Conservation (phyloP, 2,888 invertebrate genomes). For the Argynnis bischoffii region DNA sequence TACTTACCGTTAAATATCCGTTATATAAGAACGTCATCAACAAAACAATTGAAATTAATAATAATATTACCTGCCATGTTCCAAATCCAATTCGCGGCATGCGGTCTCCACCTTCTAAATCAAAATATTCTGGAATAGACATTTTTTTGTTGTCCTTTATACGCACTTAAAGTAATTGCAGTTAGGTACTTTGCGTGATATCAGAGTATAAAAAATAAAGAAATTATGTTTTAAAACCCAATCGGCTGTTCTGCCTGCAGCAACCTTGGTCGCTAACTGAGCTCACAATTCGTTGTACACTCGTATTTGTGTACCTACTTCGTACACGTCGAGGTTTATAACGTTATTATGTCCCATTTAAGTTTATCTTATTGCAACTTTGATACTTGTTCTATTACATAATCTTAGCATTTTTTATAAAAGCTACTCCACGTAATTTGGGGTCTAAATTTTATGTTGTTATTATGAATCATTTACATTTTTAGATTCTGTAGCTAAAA, state of each 20-base stretch:
- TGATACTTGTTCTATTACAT: too few relatives aligned
- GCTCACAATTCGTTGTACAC: background rate
- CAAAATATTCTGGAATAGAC: slow-evolving; percentile 61
- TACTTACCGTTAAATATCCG: too few relatives aligned
- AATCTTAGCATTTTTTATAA: too few relatives aligned
- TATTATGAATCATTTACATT: too few relatives aligned
- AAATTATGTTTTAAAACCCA: background rate
- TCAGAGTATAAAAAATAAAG: background rate
- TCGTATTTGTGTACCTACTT: slow-evolving; percentile 1
- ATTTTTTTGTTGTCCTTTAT: slow-evolving; percentile 43
- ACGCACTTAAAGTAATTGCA: slow-evolving; percentile 5
- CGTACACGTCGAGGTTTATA: too few relatives aligned
- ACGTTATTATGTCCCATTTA: too few relatives aligned
- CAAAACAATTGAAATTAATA: background rate
- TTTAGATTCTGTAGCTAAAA: too few relatives aligned
- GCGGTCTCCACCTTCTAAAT: slow-evolving; percentile 76
- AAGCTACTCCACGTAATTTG: too few relatives aligned
- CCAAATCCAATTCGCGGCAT: slow-evolving; percentile 90
- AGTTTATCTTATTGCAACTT: too few relatives aligned
- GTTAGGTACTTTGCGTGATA: background rate
- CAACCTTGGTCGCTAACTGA: slow-evolving; percentile 11
- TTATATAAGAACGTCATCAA: background rate
- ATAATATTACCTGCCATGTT: slow-evolving; percentile 88
- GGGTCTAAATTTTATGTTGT: too few relatives aligned
- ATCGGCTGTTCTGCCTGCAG: background rate